Evolutionary conservation across 2,113 vertebrate genomes (phyloP).

Genomic region (Daubentonia madagascariensis): DNA sequence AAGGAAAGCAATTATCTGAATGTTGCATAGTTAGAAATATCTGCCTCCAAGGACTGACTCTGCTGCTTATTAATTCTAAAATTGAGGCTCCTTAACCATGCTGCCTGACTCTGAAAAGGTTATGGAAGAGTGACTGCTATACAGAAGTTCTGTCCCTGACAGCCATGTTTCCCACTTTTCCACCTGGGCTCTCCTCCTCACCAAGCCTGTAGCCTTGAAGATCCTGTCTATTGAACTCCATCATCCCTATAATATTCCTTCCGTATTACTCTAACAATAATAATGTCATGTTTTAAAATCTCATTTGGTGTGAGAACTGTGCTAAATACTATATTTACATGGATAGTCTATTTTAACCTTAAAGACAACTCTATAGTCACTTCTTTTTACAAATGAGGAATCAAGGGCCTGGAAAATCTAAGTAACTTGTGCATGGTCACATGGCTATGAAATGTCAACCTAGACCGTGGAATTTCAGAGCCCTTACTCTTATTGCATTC

Average conservation of each 20-base stretch:
- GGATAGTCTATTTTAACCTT: neutral
- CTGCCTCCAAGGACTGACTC: neutral
- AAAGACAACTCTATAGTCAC: neutral
- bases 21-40: neutral
- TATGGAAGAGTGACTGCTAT: neutral
- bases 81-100: neutral
- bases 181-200: neutral
- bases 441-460: neutral
- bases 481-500: neutral
- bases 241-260: neutral
- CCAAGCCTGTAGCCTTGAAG: neutral
- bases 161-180: neutral
- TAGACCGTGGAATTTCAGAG: neutral
- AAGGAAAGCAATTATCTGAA: constrained; percentile 31
- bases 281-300: neutral
- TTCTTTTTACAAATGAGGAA: neutral
- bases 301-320: neutral
- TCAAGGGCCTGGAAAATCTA: neutral
- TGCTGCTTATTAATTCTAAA: constrained; percentile 14
- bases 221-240: neutral
- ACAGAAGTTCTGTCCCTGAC: too few relatives aligned
- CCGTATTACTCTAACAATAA: neutral
- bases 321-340: neutral
- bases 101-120: neutral
- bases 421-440: neutral